Conservation (phyloP, 2,888 invertebrate genomes). For the Gasteruption jaculator region DNA sequence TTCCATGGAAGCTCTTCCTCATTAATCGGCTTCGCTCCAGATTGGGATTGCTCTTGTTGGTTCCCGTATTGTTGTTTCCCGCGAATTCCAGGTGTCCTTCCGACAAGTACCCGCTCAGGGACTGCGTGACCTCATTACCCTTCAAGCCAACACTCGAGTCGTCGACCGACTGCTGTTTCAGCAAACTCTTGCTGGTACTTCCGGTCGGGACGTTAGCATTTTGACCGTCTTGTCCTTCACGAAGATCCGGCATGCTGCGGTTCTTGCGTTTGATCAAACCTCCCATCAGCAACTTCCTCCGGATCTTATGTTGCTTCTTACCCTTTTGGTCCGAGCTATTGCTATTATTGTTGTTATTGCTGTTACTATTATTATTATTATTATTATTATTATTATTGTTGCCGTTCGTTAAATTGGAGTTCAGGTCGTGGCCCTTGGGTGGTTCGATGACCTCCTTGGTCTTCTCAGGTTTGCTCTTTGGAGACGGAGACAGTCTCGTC, state of each 20-base stretch:
- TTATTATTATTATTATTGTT: too few species aligned
- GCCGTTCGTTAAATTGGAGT: background rate
- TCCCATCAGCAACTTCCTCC: slow-evolving; percentile 83
- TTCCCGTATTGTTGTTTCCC: slow-evolving; percentile 50
- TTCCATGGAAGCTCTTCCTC: slow-evolving; percentile 85
- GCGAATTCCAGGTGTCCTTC: slow-evolving; percentile 81
- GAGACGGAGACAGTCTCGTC: slow-evolving; percentile 44
- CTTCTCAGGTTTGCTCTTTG: slow-evolving; percentile 47
- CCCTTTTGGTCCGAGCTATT: slow-evolving; percentile 57
- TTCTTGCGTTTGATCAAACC: slow-evolving; percentile 84
- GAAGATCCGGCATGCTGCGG: slow-evolving; percentile 86
- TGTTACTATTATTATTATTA: too few species aligned
- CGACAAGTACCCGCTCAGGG: slow-evolving; percentile 76
- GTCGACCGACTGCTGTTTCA: slow-evolving; percentile 58
- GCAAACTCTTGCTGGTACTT: slow-evolving; percentile 42
- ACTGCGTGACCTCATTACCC: slow-evolving; percentile 59
- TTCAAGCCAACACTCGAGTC: slow-evolving; percentile 71
- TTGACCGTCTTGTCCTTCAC: slow-evolving; percentile 69
- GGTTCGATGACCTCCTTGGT: slow-evolving; percentile 56
- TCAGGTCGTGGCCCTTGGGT: too few species aligned
- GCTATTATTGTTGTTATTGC: slow-evolving; percentile 8
- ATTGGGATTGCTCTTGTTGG: slow-evolving; percentile 72
- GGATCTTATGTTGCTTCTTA: slow-evolving; percentile 87
- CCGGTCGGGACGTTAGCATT: slow-evolving; percentile 42
- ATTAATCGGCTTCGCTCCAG: slow-evolving; percentile 81